phyloP scores from a whole-genome alignment of 2,888 invertebrate genomes.

The Augochlorella aurata region DNA sequence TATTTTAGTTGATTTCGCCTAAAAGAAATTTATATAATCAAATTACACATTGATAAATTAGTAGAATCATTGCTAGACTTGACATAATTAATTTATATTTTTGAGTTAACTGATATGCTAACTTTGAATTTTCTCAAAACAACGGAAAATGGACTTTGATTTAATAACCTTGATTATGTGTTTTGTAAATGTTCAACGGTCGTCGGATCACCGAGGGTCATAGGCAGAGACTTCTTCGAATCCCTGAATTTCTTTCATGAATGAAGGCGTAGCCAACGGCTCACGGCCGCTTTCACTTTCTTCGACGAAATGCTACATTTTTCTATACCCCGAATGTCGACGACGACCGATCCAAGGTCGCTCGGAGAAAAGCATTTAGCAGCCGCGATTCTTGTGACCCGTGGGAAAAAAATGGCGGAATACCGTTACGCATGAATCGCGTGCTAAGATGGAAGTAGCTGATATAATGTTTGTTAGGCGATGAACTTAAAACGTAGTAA shows the following conservation, averaged over 20 bases:
- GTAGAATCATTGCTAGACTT: too few species aligned
- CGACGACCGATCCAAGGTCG: conserved; percentile 17
- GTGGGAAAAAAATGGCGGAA: neutral
- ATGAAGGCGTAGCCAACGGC: conserved; percentile 19
- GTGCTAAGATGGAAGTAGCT: neutral
- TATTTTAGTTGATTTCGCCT: too few species aligned
- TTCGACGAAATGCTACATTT: conserved; percentile 22
- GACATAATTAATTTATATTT: too few species aligned
- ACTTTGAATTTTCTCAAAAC: too few species aligned
- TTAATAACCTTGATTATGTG: too few species aligned
- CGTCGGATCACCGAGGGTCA: too few species aligned
- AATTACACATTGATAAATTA: too few species aligned
- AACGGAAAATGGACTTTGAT: too few species aligned
- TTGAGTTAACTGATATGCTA: too few species aligned
- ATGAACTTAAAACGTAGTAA: neutral
- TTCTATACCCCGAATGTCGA: conserved; percentile 2
- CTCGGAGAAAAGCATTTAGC: conserved; percentile 14
- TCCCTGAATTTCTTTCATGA: conserved; percentile 13
- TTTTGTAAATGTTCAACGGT: too few species aligned
- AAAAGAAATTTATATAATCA: too few species aligned
- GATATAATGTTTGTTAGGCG: neutral
- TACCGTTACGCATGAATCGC: conserved; percentile 17
- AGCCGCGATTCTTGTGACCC: neutral
- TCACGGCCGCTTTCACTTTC: conserved; percentile 37
- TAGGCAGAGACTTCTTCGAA: neutral